A percentile compares a stretch with the other conserved stretches of the same genome.
Conservation (phyloP, 2,888 invertebrate genomes). For the Atethmia centrago region DNA sequence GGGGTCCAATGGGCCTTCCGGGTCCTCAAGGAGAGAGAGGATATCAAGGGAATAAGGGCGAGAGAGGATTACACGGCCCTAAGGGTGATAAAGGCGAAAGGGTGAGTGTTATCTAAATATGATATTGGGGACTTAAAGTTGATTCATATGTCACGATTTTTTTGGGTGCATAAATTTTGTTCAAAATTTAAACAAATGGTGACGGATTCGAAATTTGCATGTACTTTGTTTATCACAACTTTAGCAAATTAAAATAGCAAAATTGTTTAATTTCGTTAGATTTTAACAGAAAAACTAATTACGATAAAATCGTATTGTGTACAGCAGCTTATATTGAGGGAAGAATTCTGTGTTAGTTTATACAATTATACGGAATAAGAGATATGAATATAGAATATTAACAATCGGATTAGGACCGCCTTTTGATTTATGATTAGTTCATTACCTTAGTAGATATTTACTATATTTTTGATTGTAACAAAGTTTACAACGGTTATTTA, state of each 20-base stretch:
- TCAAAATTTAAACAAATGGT: not conserved
- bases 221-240: no score
- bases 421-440: slow-evolving; percentile 30
- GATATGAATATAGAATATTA: slow-evolving; percentile 24
- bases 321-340: not conserved
- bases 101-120: slow-evolving; percentile 87
- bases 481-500: not conserved
- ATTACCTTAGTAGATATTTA: slow-evolving; percentile 10
- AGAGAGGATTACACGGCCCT: slow-evolving; percentile 90
- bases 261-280: not conserved
- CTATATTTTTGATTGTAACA: not conserved
- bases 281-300: not conserved
- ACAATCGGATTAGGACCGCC: slow-evolving; percentile 30
- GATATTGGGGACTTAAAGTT: slow-evolving; percentile 48
- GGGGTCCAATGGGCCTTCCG: slow-evolving; percentile 92
- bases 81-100: slow-evolving; percentile 94
- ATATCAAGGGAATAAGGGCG: slow-evolving; percentile 91
- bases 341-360: slow-evolving; percentile 17
- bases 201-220: not conserved
- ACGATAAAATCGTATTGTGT: not conserved
- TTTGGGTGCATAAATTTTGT: not conserved
- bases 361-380: not conserved
- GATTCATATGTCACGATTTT: slow-evolving; percentile 27
- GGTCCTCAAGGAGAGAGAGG: slow-evolving; percentile 93
- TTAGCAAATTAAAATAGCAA: not conserved